Conservation (phyloP, 64 coral and sea anemone species). For the Catalaphyllia jardinei region DNA sequence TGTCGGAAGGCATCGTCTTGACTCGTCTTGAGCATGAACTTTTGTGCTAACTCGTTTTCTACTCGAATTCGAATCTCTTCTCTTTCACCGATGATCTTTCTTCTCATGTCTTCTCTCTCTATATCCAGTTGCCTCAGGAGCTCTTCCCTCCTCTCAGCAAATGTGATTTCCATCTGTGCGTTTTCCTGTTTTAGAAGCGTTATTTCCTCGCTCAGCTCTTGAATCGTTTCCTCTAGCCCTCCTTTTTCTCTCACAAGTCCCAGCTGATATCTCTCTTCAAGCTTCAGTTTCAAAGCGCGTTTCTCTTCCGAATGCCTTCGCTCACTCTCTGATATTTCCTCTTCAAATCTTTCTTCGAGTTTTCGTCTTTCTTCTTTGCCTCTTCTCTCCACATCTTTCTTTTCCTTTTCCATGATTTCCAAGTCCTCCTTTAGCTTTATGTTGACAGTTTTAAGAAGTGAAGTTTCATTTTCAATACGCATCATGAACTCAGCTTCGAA, state of each 20-base stretch:
- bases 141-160: conserved; percentile 71
- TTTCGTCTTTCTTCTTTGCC: conserved; percentile 75
- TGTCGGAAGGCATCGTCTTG: conserved; percentile 56
- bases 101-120: conserved; percentile 70
- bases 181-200: conserved; percentile 76
- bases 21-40: conserved; percentile 53
- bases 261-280: conserved; percentile 81
- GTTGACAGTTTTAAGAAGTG: conserved; percentile 67
- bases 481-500: conserved; percentile 88
- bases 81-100: conserved; percentile 55
- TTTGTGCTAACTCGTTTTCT: conserved; percentile 82
- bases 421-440: conserved; percentile 83
- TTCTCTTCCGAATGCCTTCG: conserved; percentile 78
- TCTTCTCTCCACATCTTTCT: conserved; percentile 62
- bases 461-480: conserved; percentile 88
- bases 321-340: conserved; percentile 81
- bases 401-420: conserved; percentile 76
- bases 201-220: conserved; percentile 78
- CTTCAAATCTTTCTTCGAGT: conserved; percentile 83
- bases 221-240: conserved; percentile 65
- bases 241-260: conserved; percentile 61
- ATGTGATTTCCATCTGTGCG: conserved; percentile 64
- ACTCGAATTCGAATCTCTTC: conserved; percentile 63
- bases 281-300: conserved; percentile 64
- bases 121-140: conserved; percentile 68